A percentile compares a stretch with the other conserved stretches of the same genome.
phyloP scores from a whole-genome alignment of 2,797 vertebrate genomes.

The Pelochelys cantorii region DNA sequence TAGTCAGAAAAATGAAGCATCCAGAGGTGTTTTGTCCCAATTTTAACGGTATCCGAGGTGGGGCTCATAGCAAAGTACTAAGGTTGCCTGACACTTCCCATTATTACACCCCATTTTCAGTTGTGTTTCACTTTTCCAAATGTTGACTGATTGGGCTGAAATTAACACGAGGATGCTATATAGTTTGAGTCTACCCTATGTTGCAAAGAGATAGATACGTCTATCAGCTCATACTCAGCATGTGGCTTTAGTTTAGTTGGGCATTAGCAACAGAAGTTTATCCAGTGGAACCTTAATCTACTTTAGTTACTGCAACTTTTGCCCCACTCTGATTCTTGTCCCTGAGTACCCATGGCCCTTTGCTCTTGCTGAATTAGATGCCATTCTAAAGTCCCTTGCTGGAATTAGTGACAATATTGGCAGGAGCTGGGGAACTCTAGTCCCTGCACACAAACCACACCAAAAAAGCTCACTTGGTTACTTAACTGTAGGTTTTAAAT shows the following conservation, averaged over 20 bases:
- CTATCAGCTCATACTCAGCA: too few relatives aligned
- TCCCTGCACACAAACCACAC: fast-evolving
- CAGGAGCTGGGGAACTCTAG: fast-evolving
- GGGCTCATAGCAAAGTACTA: background rate
- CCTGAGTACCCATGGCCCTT: background rate
- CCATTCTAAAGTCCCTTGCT: background rate
- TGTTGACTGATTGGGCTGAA: background rate
- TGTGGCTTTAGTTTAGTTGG: too few relatives aligned
- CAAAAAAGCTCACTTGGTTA: background rate
- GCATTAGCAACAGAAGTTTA: too few relatives aligned
- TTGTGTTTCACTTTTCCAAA: background rate
- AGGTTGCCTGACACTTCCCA: background rate
- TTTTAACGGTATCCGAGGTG: background rate
- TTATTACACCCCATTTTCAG: background rate
- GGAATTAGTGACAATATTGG: background rate
- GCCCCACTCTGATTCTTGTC: background rate
- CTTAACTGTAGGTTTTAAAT: fast-evolving
- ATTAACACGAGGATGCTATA: background rate
- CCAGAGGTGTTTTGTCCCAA: fast-evolving
- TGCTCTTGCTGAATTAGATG: background rate
- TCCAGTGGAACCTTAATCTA: background rate
- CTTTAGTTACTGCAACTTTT: background rate
- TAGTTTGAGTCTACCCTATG: too few relatives aligned
- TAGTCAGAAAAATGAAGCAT: background rate
- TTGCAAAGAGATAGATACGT: too few relatives aligned